Percentiles rank a stretch among this genome's conserved stretches.
Evolutionary conservation across 2,113 vertebrate genomes (phyloP).

Genomic region (Coreoperca whiteheadi): DNA sequence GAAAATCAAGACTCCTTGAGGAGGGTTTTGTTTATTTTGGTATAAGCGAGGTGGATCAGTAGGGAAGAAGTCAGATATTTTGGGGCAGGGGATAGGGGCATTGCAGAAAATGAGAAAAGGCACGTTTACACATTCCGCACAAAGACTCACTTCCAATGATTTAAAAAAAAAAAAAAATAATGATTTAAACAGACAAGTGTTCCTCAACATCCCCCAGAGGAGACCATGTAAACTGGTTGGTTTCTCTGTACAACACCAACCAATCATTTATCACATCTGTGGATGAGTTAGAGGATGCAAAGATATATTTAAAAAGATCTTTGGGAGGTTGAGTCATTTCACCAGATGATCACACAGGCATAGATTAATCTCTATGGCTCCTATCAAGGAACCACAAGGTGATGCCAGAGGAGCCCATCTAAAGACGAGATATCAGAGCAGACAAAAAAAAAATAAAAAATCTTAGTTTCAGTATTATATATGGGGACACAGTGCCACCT

Average conservation of each 20-base stretch:
- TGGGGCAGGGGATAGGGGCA: neutral
- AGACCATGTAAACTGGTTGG: constrained; percentile 91
- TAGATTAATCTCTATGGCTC: constrained; percentile 54
- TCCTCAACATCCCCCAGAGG: constrained; percentile 42
- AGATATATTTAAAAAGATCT: constrained; percentile 38
- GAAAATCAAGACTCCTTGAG: constrained; percentile 9
- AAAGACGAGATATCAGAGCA: neutral
- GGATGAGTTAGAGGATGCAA: constrained; percentile 9
- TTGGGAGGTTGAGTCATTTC: constrained; percentile 52
- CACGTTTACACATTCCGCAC: constrained; percentile 85
- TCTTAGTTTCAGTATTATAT: neutral
- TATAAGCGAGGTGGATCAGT: neutral
- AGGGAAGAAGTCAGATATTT: neutral
- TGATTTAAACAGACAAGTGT: neutral
- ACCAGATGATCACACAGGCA: constrained; percentile 60
- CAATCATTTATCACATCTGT: constrained; percentile 73
- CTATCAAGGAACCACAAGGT: constrained; percentile 74
- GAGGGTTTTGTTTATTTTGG: neutral
- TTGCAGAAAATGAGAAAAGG: constrained; percentile 81
- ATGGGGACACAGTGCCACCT: constrained; percentile 30
- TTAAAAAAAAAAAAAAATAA: too few species aligned
- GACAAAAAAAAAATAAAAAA: neutral
- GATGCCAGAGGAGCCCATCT: constrained; percentile 45
- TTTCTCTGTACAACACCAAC: constrained; percentile 98
- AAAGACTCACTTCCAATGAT: constrained; percentile 32